Conservation (phyloP, 2,797 vertebrate species). For the Spheniscus humboldti region DNA sequence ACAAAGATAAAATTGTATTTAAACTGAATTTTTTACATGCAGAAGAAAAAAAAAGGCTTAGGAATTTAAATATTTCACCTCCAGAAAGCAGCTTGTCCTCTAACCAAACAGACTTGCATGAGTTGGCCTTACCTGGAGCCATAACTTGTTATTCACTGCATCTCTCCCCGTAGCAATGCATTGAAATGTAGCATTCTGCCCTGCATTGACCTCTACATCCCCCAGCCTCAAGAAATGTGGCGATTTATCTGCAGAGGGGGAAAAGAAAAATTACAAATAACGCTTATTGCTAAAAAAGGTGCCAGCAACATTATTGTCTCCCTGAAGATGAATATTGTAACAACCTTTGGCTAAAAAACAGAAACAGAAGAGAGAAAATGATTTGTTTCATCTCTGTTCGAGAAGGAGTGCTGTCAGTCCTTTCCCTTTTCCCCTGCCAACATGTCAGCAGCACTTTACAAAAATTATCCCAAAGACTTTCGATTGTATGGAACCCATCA, state of each 20-base stretch:
- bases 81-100: not conserved
- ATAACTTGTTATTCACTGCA: slow-evolving; percentile 92
- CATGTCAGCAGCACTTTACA: not conserved
- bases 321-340: not conserved
- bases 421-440: not conserved
- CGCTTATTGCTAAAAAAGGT: not conserved
- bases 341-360: not conserved
- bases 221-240: slow-evolving; percentile 96
- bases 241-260: slow-evolving; percentile 86
- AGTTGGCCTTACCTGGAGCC: slow-evolving; percentile 89
- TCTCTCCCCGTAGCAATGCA: slow-evolving; percentile 95
- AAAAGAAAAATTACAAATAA: slow-evolving; percentile 22
- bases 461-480: not conserved
- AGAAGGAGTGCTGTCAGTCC: not conserved
- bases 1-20: not conserved
- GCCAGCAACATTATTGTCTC: not conserved
- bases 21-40: not conserved
- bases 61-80: not conserved
- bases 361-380: not conserved
- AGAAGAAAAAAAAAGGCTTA: not conserved
- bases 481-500: not conserved
- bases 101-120: not conserved
- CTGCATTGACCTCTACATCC: slow-evolving; percentile 97
- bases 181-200: slow-evolving; percentile 97
- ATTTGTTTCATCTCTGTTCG: not conserved